Evolutionary conservation across 2,113 vertebrate genomes (phyloP).

Genomic region (Cynoglossus semilaevis): DNA sequence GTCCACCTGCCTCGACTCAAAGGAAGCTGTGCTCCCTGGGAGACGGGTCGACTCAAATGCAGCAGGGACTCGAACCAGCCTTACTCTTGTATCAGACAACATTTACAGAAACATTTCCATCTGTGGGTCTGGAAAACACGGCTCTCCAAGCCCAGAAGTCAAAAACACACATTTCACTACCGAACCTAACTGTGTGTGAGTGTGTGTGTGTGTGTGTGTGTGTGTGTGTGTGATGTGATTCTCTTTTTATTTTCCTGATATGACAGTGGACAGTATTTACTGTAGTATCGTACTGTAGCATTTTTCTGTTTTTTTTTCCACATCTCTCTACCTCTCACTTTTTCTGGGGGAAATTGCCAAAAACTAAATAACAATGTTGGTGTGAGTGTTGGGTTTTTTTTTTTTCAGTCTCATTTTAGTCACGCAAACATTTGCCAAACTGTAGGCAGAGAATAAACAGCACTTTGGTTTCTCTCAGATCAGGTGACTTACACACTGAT

Average conservation of each 20-base stretch:
- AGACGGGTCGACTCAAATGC: constrained; percentile 47
- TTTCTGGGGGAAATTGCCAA: constrained; percentile 40
- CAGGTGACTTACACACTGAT: constrained; percentile 34
- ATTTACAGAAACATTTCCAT: constrained; percentile 23
- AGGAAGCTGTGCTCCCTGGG: constrained; percentile 36
- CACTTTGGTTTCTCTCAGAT: constrained; percentile 40
- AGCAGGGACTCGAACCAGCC: constrained; percentile 64
- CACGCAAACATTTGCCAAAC: constrained; percentile 33
- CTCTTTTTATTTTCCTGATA: constrained; percentile 14
- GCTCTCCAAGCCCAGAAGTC: constrained; percentile 61
- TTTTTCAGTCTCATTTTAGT: background rate
- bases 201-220: constrained; percentile 25
- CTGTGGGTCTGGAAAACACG: constrained; percentile 50
- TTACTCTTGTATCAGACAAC: constrained; percentile 55
- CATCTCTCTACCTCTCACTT: constrained; percentile 70
- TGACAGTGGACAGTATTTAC: constrained; percentile 13
- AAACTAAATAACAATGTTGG: constrained; percentile 20
- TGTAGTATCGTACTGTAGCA: constrained; percentile 16
- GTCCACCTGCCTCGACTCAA: constrained; percentile 45
- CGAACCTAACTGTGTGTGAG: constrained; percentile 47
- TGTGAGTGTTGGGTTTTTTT: constrained; percentile 25
- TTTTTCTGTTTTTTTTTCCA: constrained; percentile 25
- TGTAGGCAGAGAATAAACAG: constrained; percentile 16
- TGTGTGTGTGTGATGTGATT: constrained; percentile 28
- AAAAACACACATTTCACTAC: constrained; percentile 58